Evolutionary conservation across 2,888 invertebrate genomes (phyloP), one percentile per base, ranked within the genome.

Genomic region (Danaus chrysippus): DNA sequence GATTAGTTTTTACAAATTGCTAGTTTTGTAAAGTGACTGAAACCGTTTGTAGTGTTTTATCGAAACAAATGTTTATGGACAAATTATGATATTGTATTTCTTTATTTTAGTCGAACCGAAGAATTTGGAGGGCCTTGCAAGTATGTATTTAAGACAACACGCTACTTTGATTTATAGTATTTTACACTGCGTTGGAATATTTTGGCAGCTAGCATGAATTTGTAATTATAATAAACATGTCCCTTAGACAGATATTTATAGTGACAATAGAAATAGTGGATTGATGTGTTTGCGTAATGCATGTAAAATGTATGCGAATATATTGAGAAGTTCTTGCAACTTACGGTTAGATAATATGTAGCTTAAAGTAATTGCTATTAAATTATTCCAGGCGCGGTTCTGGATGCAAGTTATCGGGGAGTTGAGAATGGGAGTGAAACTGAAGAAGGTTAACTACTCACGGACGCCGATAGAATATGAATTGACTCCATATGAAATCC

Each of bases 351-450:
- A 34, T 83, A 85, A 78, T 56, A 52, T 19, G 41, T 42, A 17
- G 9, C 11, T 34, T 43, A 17, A 60, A 68, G 58, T 74, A 6
- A 74, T 74, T 74, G 73, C 71, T 72, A 17, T 64, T 43, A 11
- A 57, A 62, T 65, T 75, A 69, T 85, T 82, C 17, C 92, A 97
- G 97, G 98, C 98, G 70, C 94, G 97, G 77, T 95, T 98, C 86
- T 98, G 98, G 98, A 95, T 97, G 82, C 97, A 98, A 93, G 97
- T 98, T 54, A 98, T 98, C 82, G 95, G 95, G 70, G 97, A 98
- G 83, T 92, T 99, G 64, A 92, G 98, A 59, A 95, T 95, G 83
- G 98, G 98, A 23, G 98, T 98, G 10, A 95, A 97, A 82, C 92
- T 99, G 82, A 98, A 98, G 91, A 98, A 98, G 86, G 91, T 96